Evolutionary conservation across 2,797 vertebrate species (phyloP), one percentile per base, ranked within the genome.

Genomic region (Danio jaintianensis): DNA sequence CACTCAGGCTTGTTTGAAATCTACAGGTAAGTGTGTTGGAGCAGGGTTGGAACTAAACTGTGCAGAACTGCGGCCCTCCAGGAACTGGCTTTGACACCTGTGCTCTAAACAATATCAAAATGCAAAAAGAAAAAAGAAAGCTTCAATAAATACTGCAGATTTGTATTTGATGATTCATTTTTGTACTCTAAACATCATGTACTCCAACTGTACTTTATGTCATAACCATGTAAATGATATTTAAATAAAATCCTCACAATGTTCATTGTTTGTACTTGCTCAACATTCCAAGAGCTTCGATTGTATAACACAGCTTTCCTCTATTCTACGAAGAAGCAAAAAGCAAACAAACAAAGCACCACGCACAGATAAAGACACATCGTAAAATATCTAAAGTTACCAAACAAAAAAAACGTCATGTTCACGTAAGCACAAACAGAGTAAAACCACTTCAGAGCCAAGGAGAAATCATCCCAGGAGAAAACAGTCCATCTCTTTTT

Each of bases 361-460:
- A 58, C 6, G 20, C n/a, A 71, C n/a, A 29, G 58, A 53, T 43
- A 63, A 62, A 10, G 20, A 13, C 48, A 55, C 4, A 5, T 40
- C 22, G 18, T 40, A 9, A n/a, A 52, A 9, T 43, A 10, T 16
- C 58, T 36, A 68, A 38, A 20, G 15, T 62, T 40, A 56, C 10
- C 45, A 77, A 56, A n/a, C n/a, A n/a, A n/a, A n/a, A n/a, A n/a
- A 55, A 71, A 42, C 38, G 70, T 42, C 18, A 50, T 50, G 61
- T 4, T 64, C 36, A 6, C 45, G 1, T 18, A 71, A 72, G 53
- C 53, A 69, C 13, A 36, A 29, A 29, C 29, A 56, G 38, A 71
- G 11, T 22, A n/a, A 56, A 43, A 55, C 38, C 4, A 13, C 45
- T 76, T 56, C 7, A 76, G 47, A 29, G 40, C 45, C 36, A 63